These are phyloP conservation scores for Drosophila kikkawai DNA, from an alignment of 1,140 invertebrate species.

Conservation along the genomic window DNA sequence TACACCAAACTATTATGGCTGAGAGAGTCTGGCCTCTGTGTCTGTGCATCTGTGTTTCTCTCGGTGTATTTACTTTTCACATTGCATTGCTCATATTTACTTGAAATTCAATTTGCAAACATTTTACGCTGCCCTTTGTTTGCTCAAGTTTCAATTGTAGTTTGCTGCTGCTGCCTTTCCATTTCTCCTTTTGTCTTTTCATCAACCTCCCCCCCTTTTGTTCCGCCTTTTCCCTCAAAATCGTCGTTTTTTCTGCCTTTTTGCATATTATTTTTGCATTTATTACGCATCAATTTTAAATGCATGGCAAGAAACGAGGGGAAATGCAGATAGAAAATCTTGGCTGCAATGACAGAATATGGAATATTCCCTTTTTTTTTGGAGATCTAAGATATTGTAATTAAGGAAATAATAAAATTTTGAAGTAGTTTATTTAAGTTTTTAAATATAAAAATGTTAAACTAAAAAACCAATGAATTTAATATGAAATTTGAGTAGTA, in stretches of 20 bases:
- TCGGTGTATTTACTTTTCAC: conserved; percentile 44
- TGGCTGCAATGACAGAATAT: not conserved
- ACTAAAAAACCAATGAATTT: too few species aligned
- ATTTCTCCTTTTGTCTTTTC: not conserved
- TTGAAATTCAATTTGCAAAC: conserved; percentile 73
- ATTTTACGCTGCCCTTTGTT: conserved; percentile 70
- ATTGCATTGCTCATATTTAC: conserved; percentile 65
- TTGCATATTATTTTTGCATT: conserved; percentile 28
- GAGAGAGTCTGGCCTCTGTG: conserved; percentile 26
- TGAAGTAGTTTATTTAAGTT: too few species aligned
- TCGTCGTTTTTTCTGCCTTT: conserved; percentile 5
- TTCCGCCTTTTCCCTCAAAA: not conserved
- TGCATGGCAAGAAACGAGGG: not conserved
- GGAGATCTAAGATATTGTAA: too few species aligned
- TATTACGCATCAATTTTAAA: conserved; percentile 42
- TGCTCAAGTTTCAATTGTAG: conserved; percentile 67
- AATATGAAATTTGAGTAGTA: too few species aligned
- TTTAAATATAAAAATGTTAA: too few species aligned
- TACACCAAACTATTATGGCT: conserved; percentile 11
- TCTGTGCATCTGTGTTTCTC: conserved; percentile 31
- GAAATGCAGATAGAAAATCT: not conserved
- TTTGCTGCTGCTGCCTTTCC: conserved; percentile 12
- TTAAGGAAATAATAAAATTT: too few species aligned
- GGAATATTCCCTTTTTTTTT: not conserved
- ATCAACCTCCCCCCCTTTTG: not conserved